Percentiles rank a stretch among this genome's conserved stretches.
phyloP scores from a whole-genome alignment of 2,888 invertebrate genomes.

The Habrosyne pyritoides region DNA sequence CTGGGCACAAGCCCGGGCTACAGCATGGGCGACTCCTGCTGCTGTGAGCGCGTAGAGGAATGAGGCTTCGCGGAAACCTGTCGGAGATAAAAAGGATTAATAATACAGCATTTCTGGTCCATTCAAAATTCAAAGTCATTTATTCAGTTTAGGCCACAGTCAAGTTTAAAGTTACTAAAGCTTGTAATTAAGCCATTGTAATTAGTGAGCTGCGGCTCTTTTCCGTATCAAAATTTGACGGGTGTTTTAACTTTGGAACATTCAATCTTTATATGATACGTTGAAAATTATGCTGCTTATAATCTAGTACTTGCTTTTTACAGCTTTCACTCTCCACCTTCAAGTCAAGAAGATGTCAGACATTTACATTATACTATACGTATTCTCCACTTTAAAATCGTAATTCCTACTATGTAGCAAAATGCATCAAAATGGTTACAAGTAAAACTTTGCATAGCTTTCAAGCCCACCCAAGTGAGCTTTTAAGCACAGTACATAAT shows the following conservation, averaged over 20 bases:
- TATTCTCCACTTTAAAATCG: neutral
- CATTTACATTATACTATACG: neutral
- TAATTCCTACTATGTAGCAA: neutral
- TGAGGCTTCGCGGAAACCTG: slow-evolving; percentile 95
- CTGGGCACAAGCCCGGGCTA: slow-evolving; percentile 95
- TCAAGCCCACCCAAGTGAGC: slow-evolving; percentile 5
- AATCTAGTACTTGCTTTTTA: too few species aligned
- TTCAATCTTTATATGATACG: too few species aligned
- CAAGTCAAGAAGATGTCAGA: too few species aligned
- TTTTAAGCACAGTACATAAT: neutral
- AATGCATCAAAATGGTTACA: neutral
- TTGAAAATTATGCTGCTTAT: too few species aligned
- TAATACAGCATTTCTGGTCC: neutral
- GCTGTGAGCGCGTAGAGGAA: slow-evolving; percentile 95
- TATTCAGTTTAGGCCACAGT: too few species aligned
- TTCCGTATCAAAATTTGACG: too few species aligned
- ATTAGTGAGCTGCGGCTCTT: too few species aligned
- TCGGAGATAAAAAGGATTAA: neutral
- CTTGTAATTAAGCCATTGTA: too few species aligned
- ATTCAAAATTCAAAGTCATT: too few species aligned
- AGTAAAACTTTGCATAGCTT: neutral
- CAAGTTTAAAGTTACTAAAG: too few species aligned
- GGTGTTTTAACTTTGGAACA: too few species aligned
- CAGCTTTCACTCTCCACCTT: too few species aligned
- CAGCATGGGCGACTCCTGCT: slow-evolving; percentile 93